phyloP scores from a whole-genome alignment of 2,797 vertebrate genomes.

The Melanogrammus aeglefinus region DNA sequence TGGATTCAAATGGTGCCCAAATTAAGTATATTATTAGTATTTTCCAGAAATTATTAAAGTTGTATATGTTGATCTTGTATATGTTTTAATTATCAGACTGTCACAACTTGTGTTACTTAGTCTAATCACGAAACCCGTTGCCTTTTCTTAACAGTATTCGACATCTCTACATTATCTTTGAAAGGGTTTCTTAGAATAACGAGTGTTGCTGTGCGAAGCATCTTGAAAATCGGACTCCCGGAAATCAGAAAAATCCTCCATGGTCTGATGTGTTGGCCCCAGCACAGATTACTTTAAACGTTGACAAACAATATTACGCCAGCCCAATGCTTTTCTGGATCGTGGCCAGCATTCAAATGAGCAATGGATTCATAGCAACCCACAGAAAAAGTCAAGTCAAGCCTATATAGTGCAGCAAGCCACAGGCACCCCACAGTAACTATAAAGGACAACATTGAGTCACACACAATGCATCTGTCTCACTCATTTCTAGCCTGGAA shows the following conservation, averaged over 20 bases:
- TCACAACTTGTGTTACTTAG: neutral
- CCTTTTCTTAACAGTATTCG: conserved; percentile 8
- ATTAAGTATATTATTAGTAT: neutral
- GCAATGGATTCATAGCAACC: conserved; percentile 23
- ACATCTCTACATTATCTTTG: conserved; percentile 14
- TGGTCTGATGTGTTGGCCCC: neutral
- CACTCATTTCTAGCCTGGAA: conserved; percentile 35
- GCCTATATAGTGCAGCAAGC: neutral
- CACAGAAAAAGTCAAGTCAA: conserved; percentile 1
- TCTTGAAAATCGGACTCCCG: too few relatives aligned
- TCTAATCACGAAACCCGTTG: neutral
- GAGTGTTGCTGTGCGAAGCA: too few relatives aligned
- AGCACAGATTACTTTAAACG: conserved; percentile 4
- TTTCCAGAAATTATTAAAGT: neutral
- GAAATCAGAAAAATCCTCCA: neutral
- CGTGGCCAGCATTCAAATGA: conserved; percentile 21
- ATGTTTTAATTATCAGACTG: neutral
- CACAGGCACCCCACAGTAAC: conserved; percentile 13
- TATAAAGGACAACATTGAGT: conserved; percentile 32
- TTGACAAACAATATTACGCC: conserved; percentile 13
- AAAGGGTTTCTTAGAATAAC: neutral
- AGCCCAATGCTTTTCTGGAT: conserved; percentile 7
- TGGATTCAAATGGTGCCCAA: neutral
- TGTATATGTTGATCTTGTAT: too few relatives aligned
- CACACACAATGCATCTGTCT: conserved; percentile 45